Base-by-base conservation (phyloP, 1,140 invertebrate genomes). In the Chrysopa pallens region DNA sequence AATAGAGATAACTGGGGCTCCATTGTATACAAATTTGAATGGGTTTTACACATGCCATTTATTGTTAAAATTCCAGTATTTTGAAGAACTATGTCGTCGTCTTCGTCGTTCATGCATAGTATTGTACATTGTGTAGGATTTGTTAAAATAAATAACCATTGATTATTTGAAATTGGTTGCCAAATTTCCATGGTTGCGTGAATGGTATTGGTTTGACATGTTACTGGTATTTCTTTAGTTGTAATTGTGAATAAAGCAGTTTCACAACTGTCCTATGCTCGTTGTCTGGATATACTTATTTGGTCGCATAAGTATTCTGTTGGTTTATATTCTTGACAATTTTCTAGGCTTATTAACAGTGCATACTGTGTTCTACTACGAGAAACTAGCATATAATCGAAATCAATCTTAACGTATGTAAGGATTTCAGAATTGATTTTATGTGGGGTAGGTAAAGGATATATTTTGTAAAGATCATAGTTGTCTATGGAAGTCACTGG, bases 161-260 rank as follows among this genome's bases (percentile, higher is more conserved):
- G 17, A 23, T 23, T 3, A 5, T 23, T 23, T 23, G 17, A 23
- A 23, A 23, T 23, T 23, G 17, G 17, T 23, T 23, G 41, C 31
- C 41, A 42, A 8, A 42, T 37, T 38, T 43, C 42, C 1, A 23
- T 29, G 6, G 37, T 36, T 6, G 42, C 42, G 12, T 36, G 23
- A 5, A 42, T 1, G 2, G 6, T 8, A 28, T 36, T 36, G 2
- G 36, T 37, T 11, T 42, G 13, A n/a, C 33, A 42, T 11, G 13
- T 37, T n/a, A 3, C 4, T 8, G 42, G 42, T 13, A 42, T 42
- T 9, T 11, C 11, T n/a, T 12, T 37, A 17, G 14, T 36, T 42
- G 41, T 9, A 17, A 13, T 36, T 15, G 11, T 5, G 13, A 35
- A 9, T 17, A 27, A n/a, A 6, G 41, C 14, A 23, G 31, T 6